phyloP scores from a whole-genome alignment of 92 coral and sea anemone genomes.

The Virgularia gustaviana region DNA sequence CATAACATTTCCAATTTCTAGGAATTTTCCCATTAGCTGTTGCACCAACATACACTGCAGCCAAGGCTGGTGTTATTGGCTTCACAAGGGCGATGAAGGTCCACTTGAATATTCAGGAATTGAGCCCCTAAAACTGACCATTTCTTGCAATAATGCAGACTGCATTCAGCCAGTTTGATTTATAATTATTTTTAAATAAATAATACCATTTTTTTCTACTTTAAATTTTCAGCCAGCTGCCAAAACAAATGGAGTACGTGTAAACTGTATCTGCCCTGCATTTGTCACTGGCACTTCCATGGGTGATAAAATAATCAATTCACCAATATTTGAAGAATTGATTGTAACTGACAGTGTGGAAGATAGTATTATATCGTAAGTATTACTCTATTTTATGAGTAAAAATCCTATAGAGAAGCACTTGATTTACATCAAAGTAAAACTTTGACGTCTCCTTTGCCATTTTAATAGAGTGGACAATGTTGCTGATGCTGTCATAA shows the following conservation, averaged over 20 bases:
- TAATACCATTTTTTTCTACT: not conserved
- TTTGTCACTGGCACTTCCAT: constrained; percentile 7
- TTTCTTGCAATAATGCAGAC: not conserved
- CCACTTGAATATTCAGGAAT: too few relatives aligned
- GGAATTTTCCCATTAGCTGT: constrained; percentile 1
- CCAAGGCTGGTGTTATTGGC: constrained; percentile 14
- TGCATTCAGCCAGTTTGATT: not conserved
- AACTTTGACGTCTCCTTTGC: not conserved
- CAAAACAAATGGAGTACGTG: not conserved
- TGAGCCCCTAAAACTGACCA: too few relatives aligned
- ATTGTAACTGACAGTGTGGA: too few relatives aligned
- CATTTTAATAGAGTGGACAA: constrained; percentile 11
- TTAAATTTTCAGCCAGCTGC: constrained; percentile 34
- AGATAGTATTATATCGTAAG: constrained; percentile 13
- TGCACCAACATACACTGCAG: constrained; percentile 10
- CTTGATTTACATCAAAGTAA: not conserved
- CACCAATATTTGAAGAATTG: not conserved
- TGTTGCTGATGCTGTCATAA: constrained; percentile 6
- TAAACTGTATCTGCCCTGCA: constrained; percentile 23
- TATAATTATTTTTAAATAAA: not conserved
- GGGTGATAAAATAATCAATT: not conserved
- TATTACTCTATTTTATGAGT: not conserved
- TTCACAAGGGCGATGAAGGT: too few relatives aligned
- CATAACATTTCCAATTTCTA: not conserved
- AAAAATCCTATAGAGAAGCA: not conserved